Percentiles rank a stretch among this genome's conserved stretches.
Conservation (phyloP, 2,888 invertebrate genomes). For the Nomada ferruginata region DNA sequence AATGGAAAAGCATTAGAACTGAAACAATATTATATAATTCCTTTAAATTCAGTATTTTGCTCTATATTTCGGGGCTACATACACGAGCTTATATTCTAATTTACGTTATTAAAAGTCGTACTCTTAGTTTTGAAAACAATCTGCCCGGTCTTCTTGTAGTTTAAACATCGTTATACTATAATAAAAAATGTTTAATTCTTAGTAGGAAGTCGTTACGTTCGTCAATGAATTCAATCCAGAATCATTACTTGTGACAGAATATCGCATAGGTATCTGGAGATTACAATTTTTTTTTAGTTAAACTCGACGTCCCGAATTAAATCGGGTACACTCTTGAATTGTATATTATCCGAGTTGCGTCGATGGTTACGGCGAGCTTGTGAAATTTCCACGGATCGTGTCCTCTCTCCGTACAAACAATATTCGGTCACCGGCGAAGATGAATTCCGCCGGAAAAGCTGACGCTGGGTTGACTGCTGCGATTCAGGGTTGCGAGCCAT, state of each 20-base stretch:
- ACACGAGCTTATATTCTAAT: slow-evolving; percentile 3
- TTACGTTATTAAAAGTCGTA: slow-evolving; percentile 27
- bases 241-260: background rate
- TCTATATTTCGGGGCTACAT: background rate
- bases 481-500: slow-evolving; percentile 23
- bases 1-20: slow-evolving; percentile 13
- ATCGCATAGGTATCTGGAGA: slow-evolving; percentile 2
- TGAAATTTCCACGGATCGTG: background rate
- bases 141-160: background rate
- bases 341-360: slow-evolving; percentile 23
- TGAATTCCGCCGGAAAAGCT: slow-evolving; percentile 37
- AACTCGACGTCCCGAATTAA: slow-evolving; percentile 55
- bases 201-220: slow-evolving; percentile 32
- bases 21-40: background rate
- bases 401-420: slow-evolving; percentile 6
- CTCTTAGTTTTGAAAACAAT: slow-evolving; percentile 1
- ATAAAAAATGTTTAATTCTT: slow-evolving; percentile 42
- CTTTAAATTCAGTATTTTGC: slow-evolving; percentile 15
- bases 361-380: slow-evolving; percentile 30
- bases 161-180: slow-evolving; percentile 24
- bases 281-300: slow-evolving; percentile 19
- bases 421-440: slow-evolving; percentile 21
- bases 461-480: slow-evolving; percentile 34
- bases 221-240: slow-evolving; percentile 9
- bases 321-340: slow-evolving; percentile 65